phyloP scores from a whole-genome alignment of 2,113 vertebrate genomes.

The Caranx melampygus region DNA sequence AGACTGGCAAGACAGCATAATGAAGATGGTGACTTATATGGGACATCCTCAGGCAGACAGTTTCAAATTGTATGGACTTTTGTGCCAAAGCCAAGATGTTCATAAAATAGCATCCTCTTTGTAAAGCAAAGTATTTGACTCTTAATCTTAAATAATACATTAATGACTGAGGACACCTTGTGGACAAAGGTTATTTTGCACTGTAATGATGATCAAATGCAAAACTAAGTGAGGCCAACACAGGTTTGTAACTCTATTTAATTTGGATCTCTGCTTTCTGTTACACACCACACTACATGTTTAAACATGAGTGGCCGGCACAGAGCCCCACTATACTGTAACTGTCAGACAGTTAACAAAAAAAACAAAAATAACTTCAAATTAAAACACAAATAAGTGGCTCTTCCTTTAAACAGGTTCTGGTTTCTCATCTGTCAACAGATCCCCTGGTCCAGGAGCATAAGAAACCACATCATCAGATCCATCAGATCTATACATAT shows the following conservation, averaged over 20 bases:
- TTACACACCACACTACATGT: too few relatives aligned
- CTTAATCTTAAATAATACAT: background rate
- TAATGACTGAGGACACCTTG: conserved; percentile 61
- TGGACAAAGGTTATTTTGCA: conserved; percentile 58
- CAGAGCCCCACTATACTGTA: too few relatives aligned
- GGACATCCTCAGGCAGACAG: conserved; percentile 5
- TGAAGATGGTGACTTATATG: conserved; percentile 22
- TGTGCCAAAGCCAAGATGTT: background rate
- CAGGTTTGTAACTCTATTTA: background rate
- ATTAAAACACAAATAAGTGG: too few relatives aligned
- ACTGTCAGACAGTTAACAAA: too few relatives aligned
- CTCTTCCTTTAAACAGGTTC: too few relatives aligned
- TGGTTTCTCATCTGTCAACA: too few relatives aligned
- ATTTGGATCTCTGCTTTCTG: too few relatives aligned
- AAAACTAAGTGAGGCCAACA: background rate
- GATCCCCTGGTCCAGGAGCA: background rate
- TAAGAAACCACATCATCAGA: background rate
- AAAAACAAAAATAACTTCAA: too few relatives aligned
- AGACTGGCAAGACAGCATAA: conserved; percentile 6
- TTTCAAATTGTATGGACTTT: background rate
- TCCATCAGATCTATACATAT: background rate
- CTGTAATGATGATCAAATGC: background rate
- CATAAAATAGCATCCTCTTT: background rate
- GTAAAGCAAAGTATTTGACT: background rate
- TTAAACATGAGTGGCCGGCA: too few relatives aligned